These are phyloP conservation scores for Taeniopygia guttata DNA, from an alignment of 2,797 vertebrate species.

Conservation along the genomic window DNA sequence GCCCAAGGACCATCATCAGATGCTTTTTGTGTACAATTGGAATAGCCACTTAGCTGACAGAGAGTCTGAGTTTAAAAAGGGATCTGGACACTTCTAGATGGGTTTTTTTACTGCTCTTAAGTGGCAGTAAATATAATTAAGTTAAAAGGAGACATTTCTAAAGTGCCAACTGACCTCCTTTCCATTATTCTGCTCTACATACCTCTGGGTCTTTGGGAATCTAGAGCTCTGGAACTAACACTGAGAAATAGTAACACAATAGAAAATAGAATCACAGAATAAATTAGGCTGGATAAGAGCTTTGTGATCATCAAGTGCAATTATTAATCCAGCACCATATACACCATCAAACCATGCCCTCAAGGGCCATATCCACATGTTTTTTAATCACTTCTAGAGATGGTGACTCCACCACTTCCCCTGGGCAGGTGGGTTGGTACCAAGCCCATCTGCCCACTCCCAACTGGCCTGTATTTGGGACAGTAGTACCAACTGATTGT, in stretches of 20 bases:
- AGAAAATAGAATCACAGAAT: not conserved
- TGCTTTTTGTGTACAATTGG: not conserved
- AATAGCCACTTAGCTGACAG: not conserved
- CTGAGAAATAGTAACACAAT: not conserved
- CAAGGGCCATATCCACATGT: too few relatives aligned
- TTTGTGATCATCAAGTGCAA: not conserved
- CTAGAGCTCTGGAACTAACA: not conserved
- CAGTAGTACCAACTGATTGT: not conserved
- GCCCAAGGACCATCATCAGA: not conserved
- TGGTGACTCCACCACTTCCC: not conserved
- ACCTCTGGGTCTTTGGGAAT: not conserved
- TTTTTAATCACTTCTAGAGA: not conserved
- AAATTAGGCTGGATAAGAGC: not conserved
- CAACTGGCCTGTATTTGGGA: not conserved
- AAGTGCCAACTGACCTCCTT: not conserved
- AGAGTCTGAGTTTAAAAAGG: not conserved
- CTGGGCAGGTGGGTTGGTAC: not conserved
- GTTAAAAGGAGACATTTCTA: not conserved
- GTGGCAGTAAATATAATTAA: not conserved
- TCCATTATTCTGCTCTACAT: not conserved
- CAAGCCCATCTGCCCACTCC: not conserved
- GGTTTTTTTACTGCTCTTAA: not conserved
- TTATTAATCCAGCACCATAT: not conserved
- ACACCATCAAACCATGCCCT: not conserved
- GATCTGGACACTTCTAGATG: not conserved